Evolutionary conservation across 2,113 vertebrate genomes (phyloP).

Genomic region (Nettapus auritus): DNA sequence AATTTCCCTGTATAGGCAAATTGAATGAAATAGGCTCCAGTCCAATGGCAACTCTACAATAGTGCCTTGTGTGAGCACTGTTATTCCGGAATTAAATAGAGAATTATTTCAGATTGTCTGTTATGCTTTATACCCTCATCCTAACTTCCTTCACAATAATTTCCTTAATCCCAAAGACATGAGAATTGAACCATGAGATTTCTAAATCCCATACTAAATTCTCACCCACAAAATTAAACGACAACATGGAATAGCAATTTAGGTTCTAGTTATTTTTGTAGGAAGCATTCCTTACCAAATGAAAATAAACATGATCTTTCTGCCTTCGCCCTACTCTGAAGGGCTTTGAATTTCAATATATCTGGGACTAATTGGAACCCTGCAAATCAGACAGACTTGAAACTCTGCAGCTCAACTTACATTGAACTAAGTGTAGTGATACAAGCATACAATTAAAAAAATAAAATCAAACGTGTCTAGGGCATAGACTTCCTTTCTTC

Average conservation of each 20-base stretch:
- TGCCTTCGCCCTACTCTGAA: neutral
- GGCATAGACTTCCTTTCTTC: no score
- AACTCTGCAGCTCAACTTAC: neutral
- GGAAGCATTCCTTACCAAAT: conserved; percentile 7
- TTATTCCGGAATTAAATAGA: conserved; percentile 5
- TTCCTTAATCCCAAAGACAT: conserved; percentile 11
- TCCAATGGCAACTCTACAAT: conserved; percentile 52
- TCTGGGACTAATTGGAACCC: neutral
- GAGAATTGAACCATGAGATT: neutral
- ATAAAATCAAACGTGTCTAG: neutral
- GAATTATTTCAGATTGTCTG: conserved; percentile 48
- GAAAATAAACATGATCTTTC: conserved; percentile 7
- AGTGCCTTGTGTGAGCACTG: conserved; percentile 38
- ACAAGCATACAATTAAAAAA: neutral
- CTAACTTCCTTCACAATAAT: conserved; percentile 4
- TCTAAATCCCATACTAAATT: neutral
- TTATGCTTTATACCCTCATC: neutral
- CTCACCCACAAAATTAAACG: neutral
- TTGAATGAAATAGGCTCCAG: conserved; percentile 17
- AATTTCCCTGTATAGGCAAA: conserved; percentile 51
- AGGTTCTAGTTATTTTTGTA: neutral
- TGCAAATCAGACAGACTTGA: neutral
- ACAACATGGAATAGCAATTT: neutral
- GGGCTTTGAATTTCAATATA: neutral
- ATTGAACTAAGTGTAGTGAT: neutral